A percentile compares a stretch with the other conserved stretches of the same genome.
Conservation (phyloP, 2,797 vertebrate genomes). For the Morelia viridis region DNA sequence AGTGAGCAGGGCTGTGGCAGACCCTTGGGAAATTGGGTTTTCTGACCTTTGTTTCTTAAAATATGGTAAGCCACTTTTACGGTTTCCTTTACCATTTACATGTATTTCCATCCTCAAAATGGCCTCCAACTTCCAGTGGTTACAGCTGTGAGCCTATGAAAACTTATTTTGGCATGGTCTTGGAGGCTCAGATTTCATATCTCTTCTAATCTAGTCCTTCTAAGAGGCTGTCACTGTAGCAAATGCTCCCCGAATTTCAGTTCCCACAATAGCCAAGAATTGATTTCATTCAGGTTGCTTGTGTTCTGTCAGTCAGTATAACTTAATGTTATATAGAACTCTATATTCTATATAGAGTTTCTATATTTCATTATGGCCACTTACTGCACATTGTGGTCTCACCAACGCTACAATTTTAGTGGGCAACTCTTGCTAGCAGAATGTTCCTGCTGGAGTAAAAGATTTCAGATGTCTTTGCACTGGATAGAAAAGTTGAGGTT, state of each 20-base stretch:
- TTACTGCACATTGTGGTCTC: not conserved
- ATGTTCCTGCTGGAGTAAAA: not conserved
- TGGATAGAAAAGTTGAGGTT: not conserved
- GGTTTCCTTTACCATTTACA: not conserved
- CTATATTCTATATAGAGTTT: no score
- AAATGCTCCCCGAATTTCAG: not conserved
- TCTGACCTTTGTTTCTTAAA: not conserved
- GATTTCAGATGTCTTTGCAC: not conserved
- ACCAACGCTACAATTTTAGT: not conserved
- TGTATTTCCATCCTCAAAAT: not conserved
- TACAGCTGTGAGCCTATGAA: not conserved
- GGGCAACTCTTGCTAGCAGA: not conserved
- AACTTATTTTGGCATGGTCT: not conserved
- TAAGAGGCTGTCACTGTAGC: not conserved
- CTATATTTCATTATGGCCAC: not conserved
- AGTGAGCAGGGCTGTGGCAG: not conserved
- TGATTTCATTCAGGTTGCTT: not conserved
- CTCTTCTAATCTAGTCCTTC: not conserved
- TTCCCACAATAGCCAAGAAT: not conserved
- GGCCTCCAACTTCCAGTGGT: not conserved
- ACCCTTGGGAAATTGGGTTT: not conserved
- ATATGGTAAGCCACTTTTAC: not conserved
- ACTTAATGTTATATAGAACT: not conserved
- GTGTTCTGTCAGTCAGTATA: not conserved
- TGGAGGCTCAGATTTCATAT: not conserved